Percentiles rank a stretch among this genome's conserved stretches.
These are phyloP conservation scores for Drosophila willistoni DNA, from an alignment of 1,140 invertebrate species.

Conservation along the genomic window DNA sequence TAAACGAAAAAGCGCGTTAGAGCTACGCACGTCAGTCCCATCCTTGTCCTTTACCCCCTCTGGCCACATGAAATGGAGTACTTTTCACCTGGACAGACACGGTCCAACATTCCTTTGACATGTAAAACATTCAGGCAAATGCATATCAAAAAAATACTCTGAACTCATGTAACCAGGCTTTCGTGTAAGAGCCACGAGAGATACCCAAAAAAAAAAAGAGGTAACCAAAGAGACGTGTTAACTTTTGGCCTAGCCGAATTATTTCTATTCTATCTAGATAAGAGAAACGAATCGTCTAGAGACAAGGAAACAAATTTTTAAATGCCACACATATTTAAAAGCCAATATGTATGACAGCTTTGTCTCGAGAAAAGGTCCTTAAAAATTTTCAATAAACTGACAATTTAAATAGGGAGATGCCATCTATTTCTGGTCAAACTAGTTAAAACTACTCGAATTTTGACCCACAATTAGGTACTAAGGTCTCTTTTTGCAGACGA, in stretches of 20 bases:
- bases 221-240: not conserved
- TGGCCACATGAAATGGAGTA: conserved; percentile 33
- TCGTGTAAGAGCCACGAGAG: not conserved
- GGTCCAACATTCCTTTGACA: conserved; percentile 61
- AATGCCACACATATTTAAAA: no score
- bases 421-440: no score
- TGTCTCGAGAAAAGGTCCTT: no score
- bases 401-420: no score
- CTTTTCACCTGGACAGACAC: conserved; percentile 44
- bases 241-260: not conserved
- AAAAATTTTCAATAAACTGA: no score
- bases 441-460: no score
- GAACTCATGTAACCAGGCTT: not conserved
- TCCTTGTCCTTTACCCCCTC: conserved; percentile 6
- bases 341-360: no score
- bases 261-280: not conserved
- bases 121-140: conserved; percentile 62
- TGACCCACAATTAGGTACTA: no score
- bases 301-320: no score
- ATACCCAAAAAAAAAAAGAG: conserved; percentile 19
- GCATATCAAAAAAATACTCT: conserved; percentile 28
- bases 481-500: no score
- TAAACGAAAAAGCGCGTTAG: conserved; percentile 37
- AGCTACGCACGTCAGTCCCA: conserved; percentile 29
- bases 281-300: no score